phyloP scores from a whole-genome alignment of 2,113 vertebrate genomes.

The Spheniscus mendiculus region DNA sequence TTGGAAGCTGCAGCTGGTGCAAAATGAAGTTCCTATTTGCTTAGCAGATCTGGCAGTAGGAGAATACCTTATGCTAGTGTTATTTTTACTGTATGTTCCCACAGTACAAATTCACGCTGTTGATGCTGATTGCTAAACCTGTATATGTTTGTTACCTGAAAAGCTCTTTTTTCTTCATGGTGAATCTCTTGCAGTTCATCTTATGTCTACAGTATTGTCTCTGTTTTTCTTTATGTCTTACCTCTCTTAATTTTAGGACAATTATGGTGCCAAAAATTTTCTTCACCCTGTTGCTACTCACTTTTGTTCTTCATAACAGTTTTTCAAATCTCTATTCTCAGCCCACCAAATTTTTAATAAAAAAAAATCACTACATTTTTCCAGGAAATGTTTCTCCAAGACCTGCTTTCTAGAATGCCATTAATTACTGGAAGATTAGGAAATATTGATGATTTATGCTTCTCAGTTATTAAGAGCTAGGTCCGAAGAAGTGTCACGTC shows the following conservation, averaged over 20 bases:
- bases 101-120: neutral
- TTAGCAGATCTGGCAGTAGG: constrained; percentile 27
- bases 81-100: neutral
- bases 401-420: neutral
- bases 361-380: neutral
- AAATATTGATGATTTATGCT: neutral
- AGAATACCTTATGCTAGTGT: constrained; percentile 33
- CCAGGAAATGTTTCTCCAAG: neutral
- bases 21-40: constrained; percentile 35
- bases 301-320: neutral
- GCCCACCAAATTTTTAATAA: neutral
- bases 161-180: neutral
- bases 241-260: neutral
- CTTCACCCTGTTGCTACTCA: neutral
- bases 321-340: neutral
- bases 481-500: neutral
- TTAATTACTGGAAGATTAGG: neutral
- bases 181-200: neutral
- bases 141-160: neutral
- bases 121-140: neutral
- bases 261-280: neutral
- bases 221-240: neutral
- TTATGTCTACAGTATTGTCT: neutral
- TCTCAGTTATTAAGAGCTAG: neutral
- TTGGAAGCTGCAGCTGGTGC: constrained; percentile 51